phyloP scores from a whole-genome alignment of 1,140 invertebrate genomes.

The Heliconius hermathena region DNA sequence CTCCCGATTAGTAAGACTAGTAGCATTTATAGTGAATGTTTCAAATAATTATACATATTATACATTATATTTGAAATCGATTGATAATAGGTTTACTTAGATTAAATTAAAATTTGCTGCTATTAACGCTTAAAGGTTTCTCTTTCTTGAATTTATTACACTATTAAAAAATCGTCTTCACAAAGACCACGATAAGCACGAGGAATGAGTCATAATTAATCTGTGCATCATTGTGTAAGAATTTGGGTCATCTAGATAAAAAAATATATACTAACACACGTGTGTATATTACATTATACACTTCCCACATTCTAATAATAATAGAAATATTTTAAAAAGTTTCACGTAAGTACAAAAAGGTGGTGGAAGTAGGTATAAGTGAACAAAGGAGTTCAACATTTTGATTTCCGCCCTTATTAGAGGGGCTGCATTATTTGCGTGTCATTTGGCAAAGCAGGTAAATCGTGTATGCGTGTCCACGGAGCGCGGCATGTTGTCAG shows the following conservation, averaged over 20 bases:
- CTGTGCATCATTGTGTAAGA: conserved; percentile 1
- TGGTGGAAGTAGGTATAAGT: neutral
- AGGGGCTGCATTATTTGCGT: conserved; percentile 27
- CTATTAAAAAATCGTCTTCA: neutral
- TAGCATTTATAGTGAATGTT: conserved; percentile 7
- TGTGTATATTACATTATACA: neutral
- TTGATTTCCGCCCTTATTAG: conserved; percentile 21
- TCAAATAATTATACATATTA: neutral
- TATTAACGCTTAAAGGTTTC: no score
- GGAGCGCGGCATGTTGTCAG: conserved; percentile 57
- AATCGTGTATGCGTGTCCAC: conserved; percentile 42
- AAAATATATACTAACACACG: neutral
- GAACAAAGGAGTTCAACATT: neutral
- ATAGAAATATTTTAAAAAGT: conserved; percentile 8
- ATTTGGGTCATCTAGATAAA: conserved; percentile 13
- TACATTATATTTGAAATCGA: no score
- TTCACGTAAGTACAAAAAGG: neutral
- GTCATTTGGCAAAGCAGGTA: conserved; percentile 34
- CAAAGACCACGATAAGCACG: neutral
- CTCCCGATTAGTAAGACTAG: conserved; percentile 40
- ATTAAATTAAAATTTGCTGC: no score
- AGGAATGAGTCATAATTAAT: neutral
- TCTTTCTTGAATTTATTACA: no score
- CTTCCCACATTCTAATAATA: neutral
- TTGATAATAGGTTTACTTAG: no score